These are phyloP conservation scores for Pitangus sulphuratus DNA, from an alignment of 2,797 vertebrate species.

Conservation along the genomic window DNA sequence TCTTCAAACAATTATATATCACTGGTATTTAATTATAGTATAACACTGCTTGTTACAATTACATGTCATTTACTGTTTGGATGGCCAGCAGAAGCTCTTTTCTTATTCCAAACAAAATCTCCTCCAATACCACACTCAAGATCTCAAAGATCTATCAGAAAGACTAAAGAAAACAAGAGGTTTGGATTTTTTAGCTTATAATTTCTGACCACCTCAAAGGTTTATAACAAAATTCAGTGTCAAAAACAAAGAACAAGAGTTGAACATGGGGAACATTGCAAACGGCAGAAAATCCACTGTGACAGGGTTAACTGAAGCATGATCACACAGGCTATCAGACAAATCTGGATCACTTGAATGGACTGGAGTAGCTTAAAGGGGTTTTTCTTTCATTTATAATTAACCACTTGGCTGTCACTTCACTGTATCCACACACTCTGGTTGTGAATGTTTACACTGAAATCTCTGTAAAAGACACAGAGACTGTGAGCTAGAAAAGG, in stretches of 20 bases:
- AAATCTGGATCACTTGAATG: conserved; percentile 56
- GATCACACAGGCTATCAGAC: conserved; percentile 46
- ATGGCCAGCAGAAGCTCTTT: neutral
- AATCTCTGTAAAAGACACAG: conserved; percentile 11
- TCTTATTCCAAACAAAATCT: neutral
- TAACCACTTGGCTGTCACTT: conserved; percentile 50
- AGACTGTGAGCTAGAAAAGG: neutral
- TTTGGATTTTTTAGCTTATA: neutral
- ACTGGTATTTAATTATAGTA: neutral
- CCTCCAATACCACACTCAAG: neutral
- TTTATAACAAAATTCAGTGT: neutral
- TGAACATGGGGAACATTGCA: neutral
- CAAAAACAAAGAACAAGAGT: neutral
- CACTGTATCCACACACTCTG: neutral
- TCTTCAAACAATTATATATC: neutral
- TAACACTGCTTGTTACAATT: neutral
- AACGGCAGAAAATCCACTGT: conserved; percentile 15
- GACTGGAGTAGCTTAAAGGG: conserved; percentile 26
- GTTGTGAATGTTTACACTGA: neutral
- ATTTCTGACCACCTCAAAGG: conserved; percentile 6
- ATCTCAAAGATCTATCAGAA: neutral
- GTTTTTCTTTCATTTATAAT: conserved; percentile 66
- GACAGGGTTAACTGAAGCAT: conserved; percentile 56
- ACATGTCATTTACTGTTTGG: neutral
- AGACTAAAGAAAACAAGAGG: neutral